Base-by-base conservation (phyloP, 2,888 invertebrate genomes). In the Meteorus colon region DNA sequence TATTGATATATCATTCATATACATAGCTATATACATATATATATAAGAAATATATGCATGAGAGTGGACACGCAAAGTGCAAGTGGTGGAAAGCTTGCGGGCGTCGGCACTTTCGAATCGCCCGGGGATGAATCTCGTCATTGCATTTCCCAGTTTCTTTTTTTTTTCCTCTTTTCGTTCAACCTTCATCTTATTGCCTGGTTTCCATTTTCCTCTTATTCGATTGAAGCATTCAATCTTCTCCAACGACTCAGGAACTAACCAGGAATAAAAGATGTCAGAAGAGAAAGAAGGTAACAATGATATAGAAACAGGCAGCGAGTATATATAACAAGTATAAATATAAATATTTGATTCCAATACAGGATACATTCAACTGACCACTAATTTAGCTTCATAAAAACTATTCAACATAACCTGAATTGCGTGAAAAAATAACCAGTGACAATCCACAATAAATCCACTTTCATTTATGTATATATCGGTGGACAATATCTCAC, bases 161-260 rank as follows among this genome's bases (percentile, higher is more conserved):
- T 81, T 81, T 79, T 75, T 24, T 66, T 77, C 77, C 41, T 67
- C 77, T 80, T 81, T 77, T 68, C 60, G 82, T 78, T 69, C 81
- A 80, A 75, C 73, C 79, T 75, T 69, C 74, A 63, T 73, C 73
- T 51, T 60, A 51, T 37, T 55, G 27, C 51, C 67, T 71, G 45
- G 34, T 68, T 37, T 51, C 68, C 45, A 31, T 60, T 45, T 37
- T 31, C 10, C 34, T 37, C 29, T 16, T 27, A 62, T 48, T n/a
- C 34, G 34, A 65, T 60, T 16, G 48, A 48, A 48, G 48, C 48
- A 48, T 48, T 48, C 48, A 48, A 48, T 48, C 48, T 48, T 48
- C 48, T 48, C 48, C 48, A 48, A 48, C 48, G n/a, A 48, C 48
- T 48, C n/a, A 16, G 48, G 48, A 16, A 48, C 48, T n/a, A 16